These are phyloP conservation scores for Frankliniella intonsa DNA, from an alignment of 2,888 invertebrate species.

Conservation along the genomic window DNA sequence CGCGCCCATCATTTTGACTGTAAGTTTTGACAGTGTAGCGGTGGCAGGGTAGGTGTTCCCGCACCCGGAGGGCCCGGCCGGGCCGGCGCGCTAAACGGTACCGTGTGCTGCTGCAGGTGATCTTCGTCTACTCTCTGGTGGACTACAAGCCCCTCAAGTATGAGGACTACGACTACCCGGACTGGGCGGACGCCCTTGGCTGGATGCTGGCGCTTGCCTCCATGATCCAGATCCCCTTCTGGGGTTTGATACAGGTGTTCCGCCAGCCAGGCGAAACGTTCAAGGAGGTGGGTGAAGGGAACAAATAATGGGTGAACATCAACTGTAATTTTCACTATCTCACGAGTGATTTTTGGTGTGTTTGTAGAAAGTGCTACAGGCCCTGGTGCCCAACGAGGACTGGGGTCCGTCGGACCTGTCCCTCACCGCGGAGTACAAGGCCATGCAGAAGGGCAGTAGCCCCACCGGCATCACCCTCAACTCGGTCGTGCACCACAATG, in stretches of 20 bases:
- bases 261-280: slow-evolving; percentile 39
- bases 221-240: slow-evolving; percentile 42
- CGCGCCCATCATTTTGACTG: slow-evolving; percentile 55
- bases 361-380: slow-evolving; percentile 39
- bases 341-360: background rate
- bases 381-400: slow-evolving; percentile 50
- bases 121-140: slow-evolving; percentile 44
- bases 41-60: background rate
- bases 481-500: background rate
- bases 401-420: slow-evolving; percentile 60
- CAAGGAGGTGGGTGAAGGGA: slow-evolving; percentile 33
- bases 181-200: slow-evolving; percentile 43
- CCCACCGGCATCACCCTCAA: background rate
- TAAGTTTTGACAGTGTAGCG: slow-evolving; percentile 34
- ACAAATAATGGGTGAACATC: background rate
- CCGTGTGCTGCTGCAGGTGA: slow-evolving; percentile 37
- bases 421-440: background rate
- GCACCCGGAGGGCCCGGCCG: no score
- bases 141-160: slow-evolving; percentile 42
- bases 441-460: background rate
- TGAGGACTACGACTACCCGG: slow-evolving; percentile 43
- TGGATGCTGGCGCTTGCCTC: slow-evolving; percentile 42
- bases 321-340: background rate
- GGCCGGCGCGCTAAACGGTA: no score
- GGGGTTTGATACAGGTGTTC: slow-evolving; percentile 41